These are phyloP conservation scores for Osmoderma eremita DNA, from an alignment of 2,888 invertebrate species.

Conservation along the genomic window DNA sequence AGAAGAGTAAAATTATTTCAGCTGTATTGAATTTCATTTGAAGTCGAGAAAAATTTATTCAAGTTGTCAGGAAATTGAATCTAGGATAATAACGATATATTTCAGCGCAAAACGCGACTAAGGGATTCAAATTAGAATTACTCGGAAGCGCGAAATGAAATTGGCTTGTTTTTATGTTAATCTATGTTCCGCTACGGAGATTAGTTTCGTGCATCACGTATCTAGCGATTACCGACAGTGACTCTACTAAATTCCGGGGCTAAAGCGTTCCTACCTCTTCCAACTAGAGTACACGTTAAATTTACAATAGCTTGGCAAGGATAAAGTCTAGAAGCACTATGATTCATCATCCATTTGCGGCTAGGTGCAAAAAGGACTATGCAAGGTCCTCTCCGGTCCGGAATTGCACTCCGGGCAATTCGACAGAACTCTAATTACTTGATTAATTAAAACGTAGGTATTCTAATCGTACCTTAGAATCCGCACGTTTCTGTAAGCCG, in stretches of 20 bases:
- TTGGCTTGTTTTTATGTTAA: slow-evolving; percentile 26
- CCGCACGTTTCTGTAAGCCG: neutral
- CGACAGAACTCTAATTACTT: slow-evolving; percentile 46
- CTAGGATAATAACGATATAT: neutral
- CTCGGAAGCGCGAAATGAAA: slow-evolving; percentile 13
- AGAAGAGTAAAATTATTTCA: no score
- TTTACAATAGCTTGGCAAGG: neutral
- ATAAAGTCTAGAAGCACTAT: slow-evolving; percentile 14
- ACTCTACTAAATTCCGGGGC: neutral
- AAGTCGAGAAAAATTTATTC: no score
- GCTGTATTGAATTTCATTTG: no score
- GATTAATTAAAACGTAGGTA: slow-evolving; percentile 46
- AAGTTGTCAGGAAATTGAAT: neutral
- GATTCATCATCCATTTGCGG: slow-evolving; percentile 34
- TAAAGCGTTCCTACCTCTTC: slow-evolving; percentile 6
- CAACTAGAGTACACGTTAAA: slow-evolving; percentile 11
- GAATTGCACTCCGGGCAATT: slow-evolving; percentile 33
- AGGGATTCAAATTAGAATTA: slow-evolving; percentile 16
- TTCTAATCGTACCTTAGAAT: slow-evolving; percentile 14
- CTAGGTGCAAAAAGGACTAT: slow-evolving; percentile 24
- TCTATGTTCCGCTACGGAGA: neutral
- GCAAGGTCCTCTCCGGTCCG: slow-evolving; percentile 25
- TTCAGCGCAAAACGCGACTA: neutral
- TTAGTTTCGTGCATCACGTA: slow-evolving; percentile 21
- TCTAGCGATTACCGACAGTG: neutral